These are phyloP conservation scores for Polietes domitor DNA, from an alignment of 2,888 invertebrate species.

Conservation along the genomic window DNA sequence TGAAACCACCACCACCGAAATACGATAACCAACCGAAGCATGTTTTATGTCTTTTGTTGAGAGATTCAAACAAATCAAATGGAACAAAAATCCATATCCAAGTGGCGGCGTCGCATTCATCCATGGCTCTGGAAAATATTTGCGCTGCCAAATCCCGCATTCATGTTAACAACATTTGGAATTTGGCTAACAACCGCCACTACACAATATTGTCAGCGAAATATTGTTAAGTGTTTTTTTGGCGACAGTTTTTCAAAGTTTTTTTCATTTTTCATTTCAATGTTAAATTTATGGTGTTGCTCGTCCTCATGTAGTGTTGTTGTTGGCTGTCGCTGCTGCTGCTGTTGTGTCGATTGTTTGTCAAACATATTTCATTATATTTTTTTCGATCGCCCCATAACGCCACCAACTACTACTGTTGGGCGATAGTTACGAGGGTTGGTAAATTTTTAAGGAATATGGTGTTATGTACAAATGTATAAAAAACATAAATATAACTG, in stretches of 20 bases:
- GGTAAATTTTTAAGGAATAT: too few relatives aligned
- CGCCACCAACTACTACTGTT: too few relatives aligned
- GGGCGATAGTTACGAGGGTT: background rate
- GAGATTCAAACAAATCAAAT: constrained; percentile 45
- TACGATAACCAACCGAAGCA: constrained; percentile 37
- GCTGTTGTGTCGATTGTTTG: constrained; percentile 49
- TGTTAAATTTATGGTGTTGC: constrained; percentile 39
- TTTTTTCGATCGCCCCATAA: background rate
- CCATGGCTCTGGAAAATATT: background rate
- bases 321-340: constrained; percentile 27
- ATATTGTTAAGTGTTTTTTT: constrained; percentile 13
- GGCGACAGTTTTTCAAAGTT: constrained; percentile 1
- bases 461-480: too few relatives aligned
- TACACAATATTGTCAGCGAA: background rate
- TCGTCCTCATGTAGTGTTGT: background rate
- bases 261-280: background rate
- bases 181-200: background rate
- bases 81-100: constrained; percentile 41
- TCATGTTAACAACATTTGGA: background rate
- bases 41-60: constrained; percentile 28
- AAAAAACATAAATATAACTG: too few relatives aligned
- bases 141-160: background rate
- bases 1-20: background rate
- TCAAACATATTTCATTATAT: constrained; percentile 40
- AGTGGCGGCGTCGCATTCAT: background rate